Conservation (phyloP, 2,888 invertebrate genomes). For the Magallana nippona region DNA sequence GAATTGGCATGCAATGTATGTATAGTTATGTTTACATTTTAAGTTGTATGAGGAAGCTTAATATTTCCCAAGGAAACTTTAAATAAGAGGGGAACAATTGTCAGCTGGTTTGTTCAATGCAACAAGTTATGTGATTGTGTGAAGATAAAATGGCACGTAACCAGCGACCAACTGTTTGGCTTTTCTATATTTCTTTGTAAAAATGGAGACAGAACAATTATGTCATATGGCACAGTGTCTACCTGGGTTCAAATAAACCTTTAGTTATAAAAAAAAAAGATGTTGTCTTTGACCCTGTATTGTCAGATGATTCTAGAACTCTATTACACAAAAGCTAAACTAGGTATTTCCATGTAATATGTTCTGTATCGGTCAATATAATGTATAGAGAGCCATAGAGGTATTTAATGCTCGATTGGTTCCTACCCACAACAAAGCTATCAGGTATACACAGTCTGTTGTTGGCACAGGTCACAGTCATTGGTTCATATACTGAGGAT, state of each 20-base stretch:
- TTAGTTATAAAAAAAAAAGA: not conserved
- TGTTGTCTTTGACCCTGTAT: not conserved
- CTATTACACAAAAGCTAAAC: not conserved
- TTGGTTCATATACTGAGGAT: not conserved
- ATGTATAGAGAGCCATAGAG: not conserved
- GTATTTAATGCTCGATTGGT: constrained; percentile 30
- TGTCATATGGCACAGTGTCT: not conserved
- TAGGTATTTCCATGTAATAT: constrained; percentile 3
- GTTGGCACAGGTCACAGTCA: constrained; percentile 14
- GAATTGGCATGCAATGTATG: not conserved
- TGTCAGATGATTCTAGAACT: not conserved
- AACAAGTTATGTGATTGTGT: not conserved
- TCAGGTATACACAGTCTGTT: constrained; percentile 4
- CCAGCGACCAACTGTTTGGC: not conserved
- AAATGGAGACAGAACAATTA: not conserved
- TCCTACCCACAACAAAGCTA: constrained; percentile 1
- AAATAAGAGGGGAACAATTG: not conserved
- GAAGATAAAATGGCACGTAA: constrained; percentile 25
- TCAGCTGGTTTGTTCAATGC: not conserved
- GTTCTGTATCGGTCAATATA: constrained; percentile 9
- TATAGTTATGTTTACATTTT: not conserved
- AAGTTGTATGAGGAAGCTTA: not conserved
- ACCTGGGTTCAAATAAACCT: not conserved
- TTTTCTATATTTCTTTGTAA: not conserved
- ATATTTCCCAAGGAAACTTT: not conserved